Conservation (phyloP, 2,888 invertebrate species). For the Tipula lateralis region DNA sequence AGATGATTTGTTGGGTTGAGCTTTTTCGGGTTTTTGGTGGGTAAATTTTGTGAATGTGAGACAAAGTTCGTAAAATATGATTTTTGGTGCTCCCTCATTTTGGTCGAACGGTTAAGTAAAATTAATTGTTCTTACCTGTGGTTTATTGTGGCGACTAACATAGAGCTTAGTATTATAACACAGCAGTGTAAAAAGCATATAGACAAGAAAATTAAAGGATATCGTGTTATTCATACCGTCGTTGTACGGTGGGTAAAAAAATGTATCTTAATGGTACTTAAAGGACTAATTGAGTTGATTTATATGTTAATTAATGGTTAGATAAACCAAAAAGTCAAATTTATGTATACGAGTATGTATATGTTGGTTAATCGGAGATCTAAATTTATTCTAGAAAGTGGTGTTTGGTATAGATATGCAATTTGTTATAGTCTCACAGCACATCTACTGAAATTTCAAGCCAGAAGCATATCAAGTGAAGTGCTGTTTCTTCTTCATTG, state of each 20-base stretch:
- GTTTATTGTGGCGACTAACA: neutral
- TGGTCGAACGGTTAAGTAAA: neutral
- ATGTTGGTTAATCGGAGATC: too few relatives aligned
- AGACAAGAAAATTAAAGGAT: neutral
- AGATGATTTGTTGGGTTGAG: neutral
- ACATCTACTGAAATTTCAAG: too few relatives aligned
- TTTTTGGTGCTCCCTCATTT: neutral
- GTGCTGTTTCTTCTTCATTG: too few relatives aligned
- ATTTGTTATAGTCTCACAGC: too few relatives aligned
- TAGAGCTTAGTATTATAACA: neutral
- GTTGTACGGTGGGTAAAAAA: neutral
- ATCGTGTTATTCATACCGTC: neutral
- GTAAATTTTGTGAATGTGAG: neutral
- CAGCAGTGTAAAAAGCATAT: neutral
- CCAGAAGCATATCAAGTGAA: too few relatives aligned
- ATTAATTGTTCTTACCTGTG: conserved; percentile 24
- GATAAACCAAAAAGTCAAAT: neutral
- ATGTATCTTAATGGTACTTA: neutral
- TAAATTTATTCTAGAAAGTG: too few relatives aligned
- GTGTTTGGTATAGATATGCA: too few relatives aligned
- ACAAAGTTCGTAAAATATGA: neutral
- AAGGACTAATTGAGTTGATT: conserved; percentile 9
- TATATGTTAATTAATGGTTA: neutral
- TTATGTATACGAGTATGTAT: too few relatives aligned
- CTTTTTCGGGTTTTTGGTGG: neutral